A percentile compares a stretch with the other conserved stretches of the same genome.
phyloP scores from a whole-genome alignment of 2,113 vertebrate genomes.

The Platichthys stellatus region DNA sequence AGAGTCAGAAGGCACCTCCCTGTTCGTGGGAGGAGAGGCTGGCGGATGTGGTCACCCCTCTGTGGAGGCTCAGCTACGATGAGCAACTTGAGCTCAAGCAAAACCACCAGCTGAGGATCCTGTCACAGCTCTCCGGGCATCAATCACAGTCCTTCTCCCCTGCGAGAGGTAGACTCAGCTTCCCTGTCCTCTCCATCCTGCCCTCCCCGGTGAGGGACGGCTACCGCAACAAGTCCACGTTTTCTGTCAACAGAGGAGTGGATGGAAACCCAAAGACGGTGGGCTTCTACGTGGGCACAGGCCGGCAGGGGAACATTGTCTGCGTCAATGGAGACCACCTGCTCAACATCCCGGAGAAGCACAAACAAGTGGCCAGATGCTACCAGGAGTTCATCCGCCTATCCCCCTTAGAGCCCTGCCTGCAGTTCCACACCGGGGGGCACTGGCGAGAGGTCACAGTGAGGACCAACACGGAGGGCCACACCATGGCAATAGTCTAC shows the following conservation, averaged over 20 bases:
- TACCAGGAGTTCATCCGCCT: constrained; percentile 85
- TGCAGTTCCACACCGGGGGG: constrained; percentile 85
- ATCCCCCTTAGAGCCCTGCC: constrained; percentile 82
- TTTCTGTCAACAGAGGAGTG: constrained; percentile 87
- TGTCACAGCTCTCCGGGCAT: constrained; percentile 72
- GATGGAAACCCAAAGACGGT: constrained; percentile 90
- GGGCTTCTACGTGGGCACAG: constrained; percentile 85
- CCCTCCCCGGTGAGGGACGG: constrained; percentile 82
- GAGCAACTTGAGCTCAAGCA: constrained; percentile 88
- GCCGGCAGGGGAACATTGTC: constrained; percentile 80
- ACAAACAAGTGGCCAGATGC: constrained; percentile 84
- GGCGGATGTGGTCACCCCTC: constrained; percentile 80
- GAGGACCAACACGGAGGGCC: constrained; percentile 79
- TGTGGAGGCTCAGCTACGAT: constrained; percentile 88
- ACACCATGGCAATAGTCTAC: constrained; percentile 86
- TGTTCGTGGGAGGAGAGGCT: constrained; percentile 82
- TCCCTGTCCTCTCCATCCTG: constrained; percentile 81
- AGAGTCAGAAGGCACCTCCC: constrained; percentile 12
- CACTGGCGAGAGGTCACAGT: constrained; percentile 89
- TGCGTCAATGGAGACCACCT: constrained; percentile 83
- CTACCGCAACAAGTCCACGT: constrained; percentile 90
- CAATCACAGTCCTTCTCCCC: constrained; percentile 57
- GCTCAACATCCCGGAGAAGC: constrained; percentile 85
- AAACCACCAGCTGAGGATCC: constrained; percentile 78
- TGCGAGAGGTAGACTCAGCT: constrained; percentile 61